Evolutionary conservation across 1,140 invertebrate species (phyloP).

Genomic region (Platorchestia sp.): DNA sequence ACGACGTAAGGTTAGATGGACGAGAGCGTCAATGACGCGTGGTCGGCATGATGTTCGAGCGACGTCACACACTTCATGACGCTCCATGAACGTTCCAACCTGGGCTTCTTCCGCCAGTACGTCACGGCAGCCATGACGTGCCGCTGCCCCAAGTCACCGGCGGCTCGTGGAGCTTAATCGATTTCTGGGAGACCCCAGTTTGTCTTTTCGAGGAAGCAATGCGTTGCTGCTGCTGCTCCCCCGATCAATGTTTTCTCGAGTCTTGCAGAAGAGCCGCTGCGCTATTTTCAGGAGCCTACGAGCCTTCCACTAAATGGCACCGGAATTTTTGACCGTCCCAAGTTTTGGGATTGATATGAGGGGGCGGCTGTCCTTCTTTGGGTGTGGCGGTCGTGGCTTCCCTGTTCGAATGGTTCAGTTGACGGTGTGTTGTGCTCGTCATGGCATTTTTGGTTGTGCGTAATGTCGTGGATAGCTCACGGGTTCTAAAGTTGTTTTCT

Average conservation of each 20-base stretch:
- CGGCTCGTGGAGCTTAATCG: not conserved
- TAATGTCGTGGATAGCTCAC: not conserved
- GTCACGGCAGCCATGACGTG: slow-evolving; percentile 12
- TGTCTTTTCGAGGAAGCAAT: slow-evolving; percentile 51
- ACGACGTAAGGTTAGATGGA: not conserved
- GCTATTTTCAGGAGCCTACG: not conserved
- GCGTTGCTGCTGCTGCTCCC: not conserved
- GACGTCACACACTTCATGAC: not conserved
- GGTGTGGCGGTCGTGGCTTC: not conserved
- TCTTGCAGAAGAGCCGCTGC: not conserved
- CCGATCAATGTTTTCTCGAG: slow-evolving; percentile 19
- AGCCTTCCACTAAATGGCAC: not conserved
- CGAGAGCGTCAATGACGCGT: not conserved
- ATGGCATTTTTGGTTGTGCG: no score
- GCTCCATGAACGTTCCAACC: not conserved
- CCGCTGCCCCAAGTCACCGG: not conserved
- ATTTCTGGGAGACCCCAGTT: slow-evolving; percentile 39
- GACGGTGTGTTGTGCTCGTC: no score
- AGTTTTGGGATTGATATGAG: not conserved
- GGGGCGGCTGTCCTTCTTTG: not conserved
- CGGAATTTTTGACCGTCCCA: not conserved
- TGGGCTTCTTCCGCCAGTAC: not conserved
- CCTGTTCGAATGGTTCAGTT: not conserved
- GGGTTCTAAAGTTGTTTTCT: not conserved
- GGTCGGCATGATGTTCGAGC: not conserved